Conservation (phyloP, 2,888 invertebrate genomes). For the Myopa tessellatipennis region DNA sequence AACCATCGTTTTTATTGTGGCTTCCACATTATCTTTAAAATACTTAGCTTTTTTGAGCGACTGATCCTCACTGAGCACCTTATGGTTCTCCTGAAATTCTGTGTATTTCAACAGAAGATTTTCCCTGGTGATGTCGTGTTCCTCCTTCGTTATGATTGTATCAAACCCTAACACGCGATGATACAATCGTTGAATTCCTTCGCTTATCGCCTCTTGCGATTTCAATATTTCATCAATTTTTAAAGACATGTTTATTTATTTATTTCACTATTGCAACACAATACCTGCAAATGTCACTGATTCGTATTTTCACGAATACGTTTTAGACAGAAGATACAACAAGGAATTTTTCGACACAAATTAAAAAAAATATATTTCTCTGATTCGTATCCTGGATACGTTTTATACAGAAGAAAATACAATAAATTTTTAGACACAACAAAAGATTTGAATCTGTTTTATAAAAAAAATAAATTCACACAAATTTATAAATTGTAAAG, state of each 20-base stretch:
- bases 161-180: not conserved
- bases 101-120: not conserved
- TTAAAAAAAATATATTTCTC: constrained; percentile 37
- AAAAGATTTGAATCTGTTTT: too few species aligned
- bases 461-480: too few species aligned
- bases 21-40: too few species aligned
- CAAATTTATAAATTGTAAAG: too few species aligned
- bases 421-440: too few species aligned
- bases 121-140: constrained; percentile 9
- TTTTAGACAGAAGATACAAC: constrained; percentile 1
- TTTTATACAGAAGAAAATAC: too few species aligned
- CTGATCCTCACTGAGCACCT: not conserved
- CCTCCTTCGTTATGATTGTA: not conserved
- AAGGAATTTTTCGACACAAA: constrained; percentile 43
- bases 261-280: too few species aligned
- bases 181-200: not conserved
- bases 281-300: too few species aligned
- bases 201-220: not conserved
- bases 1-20: too few species aligned
- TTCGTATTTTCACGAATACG: too few species aligned
- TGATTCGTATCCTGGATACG: too few species aligned
- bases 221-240: not conserved
- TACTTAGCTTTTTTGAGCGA: not conserved
- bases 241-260: too few species aligned
- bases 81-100: constrained; percentile 7